phyloP scores from a whole-genome alignment of 2,797 vertebrate genomes.

The Typhlichthys eigenmanni region DNA sequence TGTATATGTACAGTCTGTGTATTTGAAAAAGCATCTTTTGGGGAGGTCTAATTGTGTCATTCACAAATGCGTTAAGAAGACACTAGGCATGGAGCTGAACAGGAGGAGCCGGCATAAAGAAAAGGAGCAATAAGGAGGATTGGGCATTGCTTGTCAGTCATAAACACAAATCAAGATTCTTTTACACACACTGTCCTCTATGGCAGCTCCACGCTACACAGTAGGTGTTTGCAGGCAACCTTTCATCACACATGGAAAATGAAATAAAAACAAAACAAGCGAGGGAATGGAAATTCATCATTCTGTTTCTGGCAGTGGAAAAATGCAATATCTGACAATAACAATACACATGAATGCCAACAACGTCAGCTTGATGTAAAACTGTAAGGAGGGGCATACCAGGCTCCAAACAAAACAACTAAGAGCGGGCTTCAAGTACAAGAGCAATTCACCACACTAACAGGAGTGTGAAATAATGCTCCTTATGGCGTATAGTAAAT shows the following conservation, averaged over 20 bases:
- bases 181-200: constrained; percentile 16
- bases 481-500: too few relatives aligned
- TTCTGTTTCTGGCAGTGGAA: too few relatives aligned
- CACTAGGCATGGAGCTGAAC: background rate
- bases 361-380: too few relatives aligned
- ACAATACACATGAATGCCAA: too few relatives aligned
- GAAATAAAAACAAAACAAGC: background rate
- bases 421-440: too few relatives aligned
- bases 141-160: constrained; percentile 24
- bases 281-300: too few relatives aligned
- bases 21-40: background rate
- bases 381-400: too few relatives aligned
- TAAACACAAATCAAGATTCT: constrained; percentile 56
- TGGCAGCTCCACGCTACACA: background rate
- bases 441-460: too few relatives aligned
- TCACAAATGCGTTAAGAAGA: background rate
- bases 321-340: too few relatives aligned
- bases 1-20: too few relatives aligned
- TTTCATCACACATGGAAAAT: background rate
- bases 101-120: constrained; percentile 1
- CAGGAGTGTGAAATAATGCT: too few relatives aligned
- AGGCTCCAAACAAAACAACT: too few relatives aligned
- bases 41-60: background rate
- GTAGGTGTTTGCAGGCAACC: background rate
- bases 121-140: constrained; percentile 15